Evolutionary conservation across 2,888 invertebrate species (phyloP).

Genomic region (Argyresthia albistria): DNA sequence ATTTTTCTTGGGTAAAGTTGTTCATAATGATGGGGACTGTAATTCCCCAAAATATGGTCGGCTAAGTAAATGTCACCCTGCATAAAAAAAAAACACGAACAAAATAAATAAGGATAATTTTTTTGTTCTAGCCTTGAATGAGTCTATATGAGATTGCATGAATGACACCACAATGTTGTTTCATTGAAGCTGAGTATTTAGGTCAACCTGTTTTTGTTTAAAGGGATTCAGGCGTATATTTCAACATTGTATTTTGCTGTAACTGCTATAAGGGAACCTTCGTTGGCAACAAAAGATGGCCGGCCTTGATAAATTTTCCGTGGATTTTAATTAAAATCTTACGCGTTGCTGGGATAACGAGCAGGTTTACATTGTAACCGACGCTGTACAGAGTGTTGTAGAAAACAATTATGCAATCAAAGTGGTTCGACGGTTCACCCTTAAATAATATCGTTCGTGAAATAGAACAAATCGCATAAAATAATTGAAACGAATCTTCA

Average conservation of each 20-base stretch:
- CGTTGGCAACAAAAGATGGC: constrained; percentile 55
- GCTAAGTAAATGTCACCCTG: too few relatives aligned
- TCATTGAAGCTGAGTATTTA: constrained; percentile 60
- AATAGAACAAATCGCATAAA: too few relatives aligned
- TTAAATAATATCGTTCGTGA: too few relatives aligned
- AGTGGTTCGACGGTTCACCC: too few relatives aligned
- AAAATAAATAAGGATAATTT: too few relatives aligned
- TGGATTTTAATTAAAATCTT: constrained; percentile 67
- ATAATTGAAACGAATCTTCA: constrained; percentile 9
- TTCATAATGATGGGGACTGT: too few relatives aligned
- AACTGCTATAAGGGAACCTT: constrained; percentile 53
- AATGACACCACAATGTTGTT: constrained; percentile 62
- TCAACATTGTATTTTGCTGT: constrained; percentile 57
- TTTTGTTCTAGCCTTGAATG: neutral
- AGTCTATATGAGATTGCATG: constrained; percentile 65
- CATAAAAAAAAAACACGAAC: too few relatives aligned
- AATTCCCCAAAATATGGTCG: too few relatives aligned
- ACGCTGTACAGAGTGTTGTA: too few relatives aligned
- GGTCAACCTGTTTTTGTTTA: constrained; percentile 70
- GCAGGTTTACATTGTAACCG: constrained; percentile 19
- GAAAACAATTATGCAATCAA: too few relatives aligned
- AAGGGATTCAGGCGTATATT: constrained; percentile 65
- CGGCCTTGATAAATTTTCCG: constrained; percentile 51
- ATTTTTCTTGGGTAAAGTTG: too few relatives aligned
- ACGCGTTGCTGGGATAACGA: constrained; percentile 46